Evolutionary conservation across 2,797 vertebrate species (phyloP).

Genomic region (Enteromius mattozi): DNA sequence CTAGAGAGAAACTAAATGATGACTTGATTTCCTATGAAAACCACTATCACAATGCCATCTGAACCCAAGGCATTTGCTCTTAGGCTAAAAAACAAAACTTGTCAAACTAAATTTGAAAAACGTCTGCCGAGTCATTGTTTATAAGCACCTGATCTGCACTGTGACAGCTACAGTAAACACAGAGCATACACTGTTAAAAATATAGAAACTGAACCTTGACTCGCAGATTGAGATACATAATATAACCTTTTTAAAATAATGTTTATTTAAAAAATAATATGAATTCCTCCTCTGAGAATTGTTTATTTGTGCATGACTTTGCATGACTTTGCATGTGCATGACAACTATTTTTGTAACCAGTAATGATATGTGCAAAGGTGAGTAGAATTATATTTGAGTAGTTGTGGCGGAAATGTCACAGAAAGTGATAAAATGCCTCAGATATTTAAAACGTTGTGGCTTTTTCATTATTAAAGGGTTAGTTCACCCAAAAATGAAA

Average conservation of each 20-base stretch:
- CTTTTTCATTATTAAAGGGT: no score
- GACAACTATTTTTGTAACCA: background rate
- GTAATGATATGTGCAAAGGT: background rate
- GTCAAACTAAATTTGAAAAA: constrained; percentile 37
- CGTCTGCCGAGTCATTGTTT: constrained; percentile 15
- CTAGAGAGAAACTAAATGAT: constrained; percentile 33
- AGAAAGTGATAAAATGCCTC: background rate
- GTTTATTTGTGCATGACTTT: background rate
- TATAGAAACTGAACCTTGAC: background rate
- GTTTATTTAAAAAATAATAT: background rate
- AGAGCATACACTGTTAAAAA: background rate
- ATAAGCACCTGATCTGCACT: background rate
- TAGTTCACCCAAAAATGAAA: no score
- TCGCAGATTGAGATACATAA: background rate
- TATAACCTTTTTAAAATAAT: background rate
- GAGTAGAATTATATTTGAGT: background rate
- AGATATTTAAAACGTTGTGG: background rate
- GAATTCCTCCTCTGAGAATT: background rate
- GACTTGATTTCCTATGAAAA: constrained; percentile 43
- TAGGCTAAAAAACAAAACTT: constrained; percentile 43
- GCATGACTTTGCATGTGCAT: background rate
- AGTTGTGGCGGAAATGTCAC: background rate
- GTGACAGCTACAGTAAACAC: constrained; percentile 16
- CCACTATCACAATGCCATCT: constrained; percentile 37
- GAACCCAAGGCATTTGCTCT: constrained; percentile 44